phyloP scores from a whole-genome alignment of 2,888 invertebrate genomes.

The Ditula angustiorana region DNA sequence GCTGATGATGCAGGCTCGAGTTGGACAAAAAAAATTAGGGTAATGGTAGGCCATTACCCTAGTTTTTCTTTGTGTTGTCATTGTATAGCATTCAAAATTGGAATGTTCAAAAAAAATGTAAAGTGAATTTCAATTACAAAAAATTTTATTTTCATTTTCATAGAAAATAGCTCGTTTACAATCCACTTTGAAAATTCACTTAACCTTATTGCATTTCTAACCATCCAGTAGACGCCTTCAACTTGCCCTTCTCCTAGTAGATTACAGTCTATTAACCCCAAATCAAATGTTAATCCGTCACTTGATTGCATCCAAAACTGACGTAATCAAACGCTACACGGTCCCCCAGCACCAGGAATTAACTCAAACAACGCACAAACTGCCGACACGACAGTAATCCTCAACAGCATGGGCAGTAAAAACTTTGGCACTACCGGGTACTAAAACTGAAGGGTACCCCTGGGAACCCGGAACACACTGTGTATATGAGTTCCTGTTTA shows the following conservation, averaged over 20 bases:
- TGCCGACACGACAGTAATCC: slow-evolving; percentile 6
- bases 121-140: no score
- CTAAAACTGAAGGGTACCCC: slow-evolving; percentile 18
- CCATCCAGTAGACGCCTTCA: not conserved
- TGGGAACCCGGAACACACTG: not conserved
- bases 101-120: no score
- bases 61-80: no score
- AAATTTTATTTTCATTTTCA: no score
- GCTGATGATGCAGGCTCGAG: no score
- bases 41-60: no score
- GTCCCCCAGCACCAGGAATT: not conserved
- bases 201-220: no score
- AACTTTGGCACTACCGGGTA: slow-evolving; percentile 22
- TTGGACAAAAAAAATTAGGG: no score
- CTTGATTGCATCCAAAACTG: not conserved
- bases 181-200: no score
- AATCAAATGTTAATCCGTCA: not conserved
- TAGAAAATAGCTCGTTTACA: no score
- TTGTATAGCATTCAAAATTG: no score
- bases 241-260: not conserved
- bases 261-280: not conserved
- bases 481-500: not conserved
- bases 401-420: slow-evolving; percentile 5
- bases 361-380: slow-evolving; percentile 12
- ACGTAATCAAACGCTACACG: not conserved